phyloP scores from a whole-genome alignment of 1,140 invertebrate species.

The Trichonephila clavipes region DNA sequence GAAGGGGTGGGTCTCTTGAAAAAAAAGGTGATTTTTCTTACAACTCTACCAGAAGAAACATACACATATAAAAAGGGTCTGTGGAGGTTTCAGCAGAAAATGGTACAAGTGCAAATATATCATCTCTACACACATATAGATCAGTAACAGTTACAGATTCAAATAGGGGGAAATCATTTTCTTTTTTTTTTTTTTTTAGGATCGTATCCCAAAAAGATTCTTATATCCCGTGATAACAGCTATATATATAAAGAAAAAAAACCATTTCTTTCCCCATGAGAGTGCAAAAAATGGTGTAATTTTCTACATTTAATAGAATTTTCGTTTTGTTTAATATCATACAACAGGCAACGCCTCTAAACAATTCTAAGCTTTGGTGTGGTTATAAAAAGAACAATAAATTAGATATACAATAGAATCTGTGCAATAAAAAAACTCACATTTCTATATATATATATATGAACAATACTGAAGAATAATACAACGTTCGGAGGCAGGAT shows the following conservation, averaged over 20 bases:
- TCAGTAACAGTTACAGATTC: not conserved
- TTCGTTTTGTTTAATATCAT: not conserved
- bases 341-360: not conserved
- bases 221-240: not conserved
- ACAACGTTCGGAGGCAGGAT: conserved; percentile 10
- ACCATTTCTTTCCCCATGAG: not conserved
- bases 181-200: too few relatives aligned
- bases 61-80: not conserved
- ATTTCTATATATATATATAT: conserved; percentile 11
- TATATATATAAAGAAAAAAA: not conserved
- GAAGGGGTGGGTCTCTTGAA: not conserved
- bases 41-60: not conserved
- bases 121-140: conserved; percentile 6
- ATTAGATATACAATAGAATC: conserved; percentile 22
- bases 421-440: conserved; percentile 31
- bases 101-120: not conserved
- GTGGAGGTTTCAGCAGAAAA: not conserved
- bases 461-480: conserved; percentile 31
- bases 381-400: conserved; percentile 22
- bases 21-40: not conserved
- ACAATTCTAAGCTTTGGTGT: not conserved
- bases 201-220: not conserved
- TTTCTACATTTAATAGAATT: conserved; percentile 4
- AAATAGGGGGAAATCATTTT: not conserved
- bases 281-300: conserved; percentile 21